phyloP scores from a whole-genome alignment of 2,113 vertebrate species.

The Bettongia penicillata region DNA sequence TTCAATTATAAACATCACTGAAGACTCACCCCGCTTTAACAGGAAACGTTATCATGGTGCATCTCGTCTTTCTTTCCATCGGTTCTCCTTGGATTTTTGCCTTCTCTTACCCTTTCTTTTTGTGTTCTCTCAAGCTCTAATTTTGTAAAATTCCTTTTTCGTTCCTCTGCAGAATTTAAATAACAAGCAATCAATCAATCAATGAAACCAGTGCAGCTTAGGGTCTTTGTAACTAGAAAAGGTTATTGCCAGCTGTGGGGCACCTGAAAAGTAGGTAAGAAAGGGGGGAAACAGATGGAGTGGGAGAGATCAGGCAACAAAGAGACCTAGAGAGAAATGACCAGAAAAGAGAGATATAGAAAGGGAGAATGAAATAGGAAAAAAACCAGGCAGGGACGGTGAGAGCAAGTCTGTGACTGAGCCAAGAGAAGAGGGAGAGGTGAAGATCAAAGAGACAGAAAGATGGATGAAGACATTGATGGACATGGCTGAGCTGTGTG shows the following conservation, averaged over 20 bases:
- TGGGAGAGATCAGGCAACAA: constrained; percentile 13
- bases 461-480: constrained; percentile 38
- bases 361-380: neutral
- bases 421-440: neutral
- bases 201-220: constrained; percentile 57
- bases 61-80: neutral
- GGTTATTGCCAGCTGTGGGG: constrained; percentile 63
- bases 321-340: constrained; percentile 28
- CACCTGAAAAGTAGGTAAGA: constrained; percentile 35
- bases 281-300: constrained; percentile 38
- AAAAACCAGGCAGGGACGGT: neutral
- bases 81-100: neutral
- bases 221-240: constrained; percentile 62
- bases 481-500: neutral
- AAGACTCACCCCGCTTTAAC: constrained; percentile 13
- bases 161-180: constrained; percentile 56
- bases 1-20: constrained; percentile 12
- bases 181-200: constrained; percentile 63
- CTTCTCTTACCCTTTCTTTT: neutral
- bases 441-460: neutral
- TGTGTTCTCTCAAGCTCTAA: constrained; percentile 7
- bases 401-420: neutral
- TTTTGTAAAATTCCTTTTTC: constrained; percentile 50
- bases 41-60: constrained; percentile 16
- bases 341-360: neutral